Conservation (phyloP, 2,888 invertebrate genomes). For the Clusia tigrina region DNA sequence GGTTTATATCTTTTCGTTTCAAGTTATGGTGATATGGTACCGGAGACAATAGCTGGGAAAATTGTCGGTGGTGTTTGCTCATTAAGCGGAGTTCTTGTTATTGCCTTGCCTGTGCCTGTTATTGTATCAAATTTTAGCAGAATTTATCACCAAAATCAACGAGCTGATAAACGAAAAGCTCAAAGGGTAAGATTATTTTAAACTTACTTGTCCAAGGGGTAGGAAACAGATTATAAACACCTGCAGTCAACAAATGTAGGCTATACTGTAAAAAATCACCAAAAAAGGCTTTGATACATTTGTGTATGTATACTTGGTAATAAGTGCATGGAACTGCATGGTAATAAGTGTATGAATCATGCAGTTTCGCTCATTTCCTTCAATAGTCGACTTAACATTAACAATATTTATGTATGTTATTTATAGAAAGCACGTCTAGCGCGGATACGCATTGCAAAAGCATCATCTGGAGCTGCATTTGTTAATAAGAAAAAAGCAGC, state of each 20-base stretch:
- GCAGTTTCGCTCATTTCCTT: no score
- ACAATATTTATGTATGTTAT: constrained; percentile 8
- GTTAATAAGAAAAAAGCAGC: constrained; percentile 98
- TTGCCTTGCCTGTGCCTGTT: constrained; percentile 98
- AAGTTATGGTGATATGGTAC: constrained; percentile 99
- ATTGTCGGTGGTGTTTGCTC: constrained; percentile 99
- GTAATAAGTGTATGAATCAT: no score
- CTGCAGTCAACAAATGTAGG: no score
- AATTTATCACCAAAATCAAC: constrained; percentile 99
- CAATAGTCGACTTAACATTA: no score
- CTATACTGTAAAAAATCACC: no score
- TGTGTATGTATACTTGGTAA: no score
- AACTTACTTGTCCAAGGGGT: no score
- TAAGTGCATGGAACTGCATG: no score
- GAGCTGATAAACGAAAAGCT: constrained; percentile 98
- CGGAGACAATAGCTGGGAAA: constrained; percentile 97
- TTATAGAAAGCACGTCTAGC: constrained; percentile 97
- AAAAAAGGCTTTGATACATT: no score
- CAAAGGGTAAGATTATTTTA: constrained; percentile 81
- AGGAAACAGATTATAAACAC: no score
- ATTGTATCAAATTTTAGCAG: constrained; percentile 99
- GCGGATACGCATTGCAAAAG: constrained; percentile 97
- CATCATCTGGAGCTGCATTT: constrained; percentile 97
- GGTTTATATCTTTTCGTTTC: constrained; percentile 45
- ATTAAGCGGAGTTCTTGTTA: constrained; percentile 97